phyloP scores from a whole-genome alignment of 2,797 vertebrate species.

The Acrossocheilus fasciatus region DNA sequence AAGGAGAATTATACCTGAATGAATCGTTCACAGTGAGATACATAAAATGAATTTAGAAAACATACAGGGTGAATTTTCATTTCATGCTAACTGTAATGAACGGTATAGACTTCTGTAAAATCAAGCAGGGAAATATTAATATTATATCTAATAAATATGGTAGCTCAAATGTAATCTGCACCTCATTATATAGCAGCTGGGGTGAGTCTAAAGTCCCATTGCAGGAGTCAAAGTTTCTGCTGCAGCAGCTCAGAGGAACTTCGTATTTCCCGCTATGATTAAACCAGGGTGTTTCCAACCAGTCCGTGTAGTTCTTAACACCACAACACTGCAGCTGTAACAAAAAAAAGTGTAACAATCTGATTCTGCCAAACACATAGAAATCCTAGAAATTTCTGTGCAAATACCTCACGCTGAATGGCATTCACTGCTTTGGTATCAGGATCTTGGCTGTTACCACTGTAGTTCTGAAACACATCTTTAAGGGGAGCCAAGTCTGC shows the following conservation, averaged over 20 bases:
- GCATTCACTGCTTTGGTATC: slow-evolving; percentile 67
- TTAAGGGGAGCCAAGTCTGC: slow-evolving; percentile 64
- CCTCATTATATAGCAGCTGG: slow-evolving; percentile 65
- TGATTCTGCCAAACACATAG: background rate
- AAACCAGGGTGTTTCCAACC: slow-evolving; percentile 72
- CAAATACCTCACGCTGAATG: slow-evolving; percentile 68
- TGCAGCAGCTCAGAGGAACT: slow-evolving; percentile 75
- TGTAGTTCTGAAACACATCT: slow-evolving; percentile 71
- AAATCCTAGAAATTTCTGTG: background rate
- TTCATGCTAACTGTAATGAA: slow-evolving; percentile 2
- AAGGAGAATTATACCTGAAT: background rate
- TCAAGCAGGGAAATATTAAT: background rate
- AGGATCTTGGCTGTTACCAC: slow-evolving; percentile 65
- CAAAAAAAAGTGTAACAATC: background rate
- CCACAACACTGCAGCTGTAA: slow-evolving; percentile 74
- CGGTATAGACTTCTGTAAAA: background rate
- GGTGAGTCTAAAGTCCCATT: slow-evolving; percentile 61
- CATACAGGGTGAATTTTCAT: background rate
- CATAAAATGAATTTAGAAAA: background rate
- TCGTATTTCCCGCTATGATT: slow-evolving; percentile 54
- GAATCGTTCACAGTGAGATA: background rate
- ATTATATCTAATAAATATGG: background rate
- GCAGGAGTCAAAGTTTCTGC: slow-evolving; percentile 65
- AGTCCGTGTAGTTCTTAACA: slow-evolving; percentile 70
- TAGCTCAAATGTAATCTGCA: slow-evolving; percentile 39